These are phyloP conservation scores for Sarcoramphus papa DNA, from an alignment of 2,797 vertebrate species.

Conservation along the genomic window DNA sequence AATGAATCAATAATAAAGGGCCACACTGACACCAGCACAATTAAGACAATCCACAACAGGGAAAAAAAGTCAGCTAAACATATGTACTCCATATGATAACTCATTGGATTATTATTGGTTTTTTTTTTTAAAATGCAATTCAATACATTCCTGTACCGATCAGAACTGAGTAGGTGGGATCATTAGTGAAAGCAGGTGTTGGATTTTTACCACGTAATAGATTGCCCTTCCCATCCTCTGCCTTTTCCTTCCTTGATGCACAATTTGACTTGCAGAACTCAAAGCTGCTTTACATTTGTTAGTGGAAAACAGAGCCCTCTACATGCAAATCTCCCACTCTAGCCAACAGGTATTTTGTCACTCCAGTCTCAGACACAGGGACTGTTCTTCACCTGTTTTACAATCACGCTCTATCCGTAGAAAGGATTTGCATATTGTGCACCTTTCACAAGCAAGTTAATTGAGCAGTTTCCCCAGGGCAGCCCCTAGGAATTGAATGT, in stretches of 20 bases:
- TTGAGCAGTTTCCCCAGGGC: background rate
- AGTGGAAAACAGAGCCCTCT: background rate
- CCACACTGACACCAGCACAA: background rate
- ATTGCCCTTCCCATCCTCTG: background rate
- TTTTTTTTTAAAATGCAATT: background rate
- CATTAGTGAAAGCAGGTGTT: background rate
- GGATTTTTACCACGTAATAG: background rate
- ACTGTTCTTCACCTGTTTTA: background rate
- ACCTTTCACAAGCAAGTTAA: background rate
- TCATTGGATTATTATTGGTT: background rate
- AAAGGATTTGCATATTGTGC: background rate
- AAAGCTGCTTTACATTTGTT: background rate
- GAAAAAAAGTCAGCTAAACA: accelerated
- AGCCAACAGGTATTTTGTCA: background rate
- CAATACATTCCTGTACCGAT: too few relatives aligned
- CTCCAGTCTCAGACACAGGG: background rate
- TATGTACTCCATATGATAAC: background rate
- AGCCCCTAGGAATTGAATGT: background rate
- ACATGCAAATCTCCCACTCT: background rate
- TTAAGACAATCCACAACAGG: background rate
- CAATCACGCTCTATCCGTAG: accelerated
- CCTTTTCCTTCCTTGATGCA: background rate
- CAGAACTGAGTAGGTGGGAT: background rate
- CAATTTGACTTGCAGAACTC: background rate
- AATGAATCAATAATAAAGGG: background rate